Base-by-base conservation (phyloP, 2,113 vertebrate genomes). In the Ceratotherium simum region DNA sequence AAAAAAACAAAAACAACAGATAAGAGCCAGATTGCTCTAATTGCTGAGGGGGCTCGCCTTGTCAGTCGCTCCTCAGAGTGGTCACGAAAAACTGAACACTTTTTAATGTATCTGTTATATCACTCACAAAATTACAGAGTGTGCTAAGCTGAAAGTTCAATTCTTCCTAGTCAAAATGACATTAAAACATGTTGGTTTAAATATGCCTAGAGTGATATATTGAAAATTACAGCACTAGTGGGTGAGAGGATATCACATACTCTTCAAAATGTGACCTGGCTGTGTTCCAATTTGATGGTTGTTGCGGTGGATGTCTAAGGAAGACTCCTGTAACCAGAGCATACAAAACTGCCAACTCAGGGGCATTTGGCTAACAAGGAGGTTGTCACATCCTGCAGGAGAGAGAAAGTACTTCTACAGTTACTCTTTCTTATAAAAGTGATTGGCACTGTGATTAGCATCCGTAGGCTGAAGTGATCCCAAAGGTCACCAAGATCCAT, bases 381-480 rank as follows among this genome's bases (percentile, higher is more conserved):
- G 90, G 6, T 51, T 85, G 81, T 81, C 54, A 83, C 42, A 20
- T 84, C 56, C 39, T 94, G 13, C 16, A 69, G 65, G n/a, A 65
- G 46, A 72, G 70, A 94, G 54, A 51, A 83, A 73, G 31, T n/a
- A 72, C 72, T 67, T 92, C 48, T 89, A 75, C 33, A 79, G 58
- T 65, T 85, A 60, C 16, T 87, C 51, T 69, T 89, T 58, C 56
- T 95, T 42, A 33, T 20, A 78, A 79, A 91, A 89, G 17, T 90
- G 90, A 86, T 85, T 95, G 85, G n/a, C 81, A 95, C 1, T 91
- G 60, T 67, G 82, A 48, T 94, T n/a, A 56, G 33, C 83, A 36
- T 72, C 9, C 36, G 14, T 25, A 82, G 83, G 64, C 29, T 90
- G 39, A 62, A 94, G n/a, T 42, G 87, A 79, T 92, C 80, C 20